phyloP scores from a whole-genome alignment of 1,140 invertebrate genomes.

The Heliconius eleuchia region DNA sequence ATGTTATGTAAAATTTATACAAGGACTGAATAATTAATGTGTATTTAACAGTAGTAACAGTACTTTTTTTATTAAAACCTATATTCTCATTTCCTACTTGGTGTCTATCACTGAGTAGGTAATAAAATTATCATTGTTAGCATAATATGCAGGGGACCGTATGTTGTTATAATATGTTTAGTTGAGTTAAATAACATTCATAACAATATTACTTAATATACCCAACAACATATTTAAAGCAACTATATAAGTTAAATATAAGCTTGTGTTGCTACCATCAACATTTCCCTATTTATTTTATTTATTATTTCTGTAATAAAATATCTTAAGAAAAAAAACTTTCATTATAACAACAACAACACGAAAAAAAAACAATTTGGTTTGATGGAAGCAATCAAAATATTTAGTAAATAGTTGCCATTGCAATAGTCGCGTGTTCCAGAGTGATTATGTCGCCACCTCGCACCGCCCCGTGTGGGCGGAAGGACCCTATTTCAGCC shows the following conservation, averaged over 20 bases:
- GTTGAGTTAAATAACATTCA: too few relatives aligned
- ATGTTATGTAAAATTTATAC: too few relatives aligned
- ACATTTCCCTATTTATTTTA: background rate
- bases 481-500: conserved; percentile 39
- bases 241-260: background rate
- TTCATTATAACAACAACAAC: conserved; percentile 20
- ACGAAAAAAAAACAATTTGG: conserved; percentile 48
- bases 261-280: background rate
- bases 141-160: too few relatives aligned
- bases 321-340: background rate
- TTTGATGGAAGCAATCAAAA: conserved; percentile 65
- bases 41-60: too few relatives aligned
- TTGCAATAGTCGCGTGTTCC: conserved; percentile 57
- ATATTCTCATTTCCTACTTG: too few relatives aligned
- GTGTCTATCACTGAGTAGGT: too few relatives aligned
- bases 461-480: conserved; percentile 38
- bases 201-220: background rate
- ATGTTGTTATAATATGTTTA: too few relatives aligned
- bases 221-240: background rate
- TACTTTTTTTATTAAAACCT: too few relatives aligned
- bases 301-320: background rate
- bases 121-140: too few relatives aligned
- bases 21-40: too few relatives aligned
- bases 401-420: conserved; percentile 69
- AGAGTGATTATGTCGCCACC: conserved; percentile 54